Evolutionary conservation across 2,797 vertebrate genomes (phyloP), one percentile per base, ranked within the genome.

Genomic region (Leontocebus nigricollis): DNA sequence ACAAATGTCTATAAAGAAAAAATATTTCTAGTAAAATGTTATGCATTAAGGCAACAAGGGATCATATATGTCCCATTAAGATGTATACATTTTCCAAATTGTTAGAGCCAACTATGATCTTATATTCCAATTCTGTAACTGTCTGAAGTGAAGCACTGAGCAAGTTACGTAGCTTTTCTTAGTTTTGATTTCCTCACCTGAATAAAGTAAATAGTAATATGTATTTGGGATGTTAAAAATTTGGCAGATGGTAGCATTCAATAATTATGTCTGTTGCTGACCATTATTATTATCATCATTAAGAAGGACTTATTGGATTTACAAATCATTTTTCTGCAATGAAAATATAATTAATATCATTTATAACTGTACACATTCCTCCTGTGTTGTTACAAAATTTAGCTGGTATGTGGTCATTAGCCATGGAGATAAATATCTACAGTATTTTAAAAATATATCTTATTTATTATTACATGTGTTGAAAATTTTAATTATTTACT

Each of bases 251-350:
- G 4, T 64, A 87, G 57, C 19, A 52, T 15, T 96, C 46, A 95
- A 33, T 85, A 77, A 64, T 77, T n/a, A 15, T 59, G 27, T 55
- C 64, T 81, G 7, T 84, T 93, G 61, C 94, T 59, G 91, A 20
- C 73, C 26, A 84, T 90, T 91, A 48, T 81, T 83, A 50, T 87
- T 70, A 61, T 72, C 17, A 46, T 76, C 26, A 88, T 90, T 39
- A 90, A 94, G 61, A 95, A 90, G 26, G 52, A 88, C 20, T 83
- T 92, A 90, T 26, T 84, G 84, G 93, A 94, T 90, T 92, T 72
- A 81, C 12, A 86, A 96, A 81, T 76, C 4, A 76, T 30, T 82
- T 79, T 83, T 12, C 19, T 81, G 17, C 14, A 96, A 73, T 94
- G 50, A 90, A 96, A 93, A 86, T 52, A 73, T 10, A 75, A 89